Base-by-base conservation (phyloP, 2,113 vertebrate genomes). In the Limanda limanda region DNA sequence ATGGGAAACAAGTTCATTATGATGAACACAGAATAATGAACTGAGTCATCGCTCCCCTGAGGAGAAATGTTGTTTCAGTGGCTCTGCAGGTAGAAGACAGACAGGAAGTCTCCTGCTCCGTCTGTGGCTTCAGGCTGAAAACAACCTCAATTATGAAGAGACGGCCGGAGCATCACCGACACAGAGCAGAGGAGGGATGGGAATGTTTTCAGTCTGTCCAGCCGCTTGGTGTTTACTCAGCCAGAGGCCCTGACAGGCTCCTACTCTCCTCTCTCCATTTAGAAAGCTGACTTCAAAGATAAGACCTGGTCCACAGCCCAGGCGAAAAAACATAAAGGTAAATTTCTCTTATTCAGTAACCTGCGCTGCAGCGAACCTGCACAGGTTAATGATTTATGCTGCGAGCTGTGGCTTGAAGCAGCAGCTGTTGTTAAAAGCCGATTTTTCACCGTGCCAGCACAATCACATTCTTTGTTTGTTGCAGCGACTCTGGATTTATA, bases 371-470 rank as follows among this genome's bases (percentile, higher is more conserved):
- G 79, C 17, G 4, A 24, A 63, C 72, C 70, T 63, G 64, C 56
- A 48, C 7, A 48, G 1, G 15, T 82, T 82, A 83, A 83, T 83
- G 42, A 85, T 88, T 85, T 9, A 78, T 82, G 81, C 65, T 82
- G 4, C 2, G 23, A 67, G 71, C 54, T 25, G 68, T 10, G 5
- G 48, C 52, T 35, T 76, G 63, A 27, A 74, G 78, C 55, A 56
- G 67, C 48, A 68, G 75, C 67, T 10, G 56, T 54, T 40, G 31
- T 69, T 76, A 66, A 56, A 82, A 81, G 31, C 42, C 0, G 9
- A 27, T 40, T 47, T 64, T 74, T 80, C 17, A 8, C 64, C 55
- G 18, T 57, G 71, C 76, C 63, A 62, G 68, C 68, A 58, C 65
- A 76, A 68, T 82, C 52, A n/a, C 6, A 64, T 17, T 45, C 27